phyloP scores from a whole-genome alignment of 2,113 vertebrate genomes.

The Eulacestoma nigropectus region DNA sequence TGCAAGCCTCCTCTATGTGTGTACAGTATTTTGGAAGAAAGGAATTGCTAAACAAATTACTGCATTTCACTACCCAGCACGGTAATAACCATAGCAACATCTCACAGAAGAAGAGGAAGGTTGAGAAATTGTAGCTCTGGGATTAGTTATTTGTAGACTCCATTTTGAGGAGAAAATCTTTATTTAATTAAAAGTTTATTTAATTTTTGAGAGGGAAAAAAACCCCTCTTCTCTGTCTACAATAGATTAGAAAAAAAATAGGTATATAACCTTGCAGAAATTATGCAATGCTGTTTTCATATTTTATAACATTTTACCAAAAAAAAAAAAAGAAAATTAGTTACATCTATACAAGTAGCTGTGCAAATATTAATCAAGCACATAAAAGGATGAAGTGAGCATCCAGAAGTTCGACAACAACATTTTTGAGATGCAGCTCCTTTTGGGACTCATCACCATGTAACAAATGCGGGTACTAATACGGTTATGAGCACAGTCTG shows the following conservation, averaged over 20 bases:
- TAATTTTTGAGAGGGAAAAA: not conserved
- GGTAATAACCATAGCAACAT: constrained; percentile 61
- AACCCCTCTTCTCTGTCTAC: not conserved
- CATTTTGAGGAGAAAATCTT: constrained; percentile 22
- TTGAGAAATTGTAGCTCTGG: constrained; percentile 16
- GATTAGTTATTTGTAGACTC: constrained; percentile 31
- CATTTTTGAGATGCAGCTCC: not conserved
- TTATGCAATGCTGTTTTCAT: not conserved
- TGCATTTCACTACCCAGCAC: constrained; percentile 39
- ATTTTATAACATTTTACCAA: not conserved
- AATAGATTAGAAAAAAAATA: not conserved
- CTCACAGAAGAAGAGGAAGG: not conserved
- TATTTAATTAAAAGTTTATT: constrained; percentile 53
- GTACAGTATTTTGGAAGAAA: not conserved
- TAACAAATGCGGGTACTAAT: not conserved
- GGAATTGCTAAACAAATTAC: constrained; percentile 37
- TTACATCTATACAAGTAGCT: not conserved
- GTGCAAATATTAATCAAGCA: not conserved
- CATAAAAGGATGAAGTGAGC: not conserved
- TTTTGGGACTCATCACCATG: not conserved
- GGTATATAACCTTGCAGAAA: not conserved
- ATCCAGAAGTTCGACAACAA: not conserved
- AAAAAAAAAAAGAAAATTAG: not conserved
- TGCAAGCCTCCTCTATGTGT: not conserved
- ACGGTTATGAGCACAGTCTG: not conserved